Evolutionary conservation across 2,888 invertebrate species (phyloP), one percentile per base, ranked within the genome.

Genomic region (Lypha dubia): DNA sequence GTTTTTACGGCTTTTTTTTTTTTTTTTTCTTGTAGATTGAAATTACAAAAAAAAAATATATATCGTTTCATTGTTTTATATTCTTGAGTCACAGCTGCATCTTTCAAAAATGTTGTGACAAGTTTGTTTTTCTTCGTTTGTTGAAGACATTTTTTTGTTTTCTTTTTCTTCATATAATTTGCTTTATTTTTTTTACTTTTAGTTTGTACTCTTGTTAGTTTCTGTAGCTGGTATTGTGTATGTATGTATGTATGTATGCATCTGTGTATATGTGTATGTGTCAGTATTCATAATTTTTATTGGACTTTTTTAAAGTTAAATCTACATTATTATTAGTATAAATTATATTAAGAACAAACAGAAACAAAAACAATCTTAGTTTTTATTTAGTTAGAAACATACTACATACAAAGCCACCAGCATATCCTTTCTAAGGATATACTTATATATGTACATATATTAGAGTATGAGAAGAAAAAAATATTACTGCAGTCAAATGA

Each of bases 271-370:
- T 80, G 17, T 75, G 79, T 73, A 46, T 65, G 20, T n/a, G n/a
- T n/a, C n/a, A 49, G 81, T 76, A 63, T 79, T 76, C 68, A 67
- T 79, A 74, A 87, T 74, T 88, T 88, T 89, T 88, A 88, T 88
- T 87, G 86, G 89, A 87, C 79, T 87, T 80, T 60, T 76, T 73
- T 87, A 90, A 89, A 89, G 90, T 89, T 90, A 89, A 90, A 89
- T 87, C 88, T 68, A 88, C 88, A 88, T 82, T 82, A 63, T 56
- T 68, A 68, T 76, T 71, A 24, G 56, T 71, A 79, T 71, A 71
- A 74, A 86, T 76, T 87, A 85, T 79, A 67, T 87, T 79, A 84
- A 79, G 81, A 76, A 83, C 79, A 87, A 73, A 51, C n/a, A n/a
- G n/a, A n/a, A n/a, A n/a, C n/a, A 62, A 53, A 44, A 75, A 51